Evolutionary conservation across 2,113 vertebrate species (phyloP).

Genomic region (Silurus asotus): DNA sequence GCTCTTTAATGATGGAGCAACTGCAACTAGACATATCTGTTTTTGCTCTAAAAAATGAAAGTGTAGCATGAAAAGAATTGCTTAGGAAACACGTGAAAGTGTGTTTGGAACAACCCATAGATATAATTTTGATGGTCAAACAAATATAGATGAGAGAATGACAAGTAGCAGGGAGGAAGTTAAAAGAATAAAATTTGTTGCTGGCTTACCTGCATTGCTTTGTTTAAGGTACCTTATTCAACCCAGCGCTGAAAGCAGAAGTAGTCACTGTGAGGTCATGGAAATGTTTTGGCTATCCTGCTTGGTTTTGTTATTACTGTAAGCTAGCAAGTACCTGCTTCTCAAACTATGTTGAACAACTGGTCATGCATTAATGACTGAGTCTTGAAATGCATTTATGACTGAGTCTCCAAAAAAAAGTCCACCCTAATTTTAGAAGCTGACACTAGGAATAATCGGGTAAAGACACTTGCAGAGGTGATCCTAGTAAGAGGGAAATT

Average conservation of each 20-base stretch:
- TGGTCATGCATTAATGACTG: not conserved
- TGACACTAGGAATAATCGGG: not conserved
- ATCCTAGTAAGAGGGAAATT: not conserved
- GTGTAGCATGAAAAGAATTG: not conserved
- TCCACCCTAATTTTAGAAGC: not conserved
- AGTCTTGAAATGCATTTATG: not conserved
- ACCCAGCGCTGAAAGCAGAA: not conserved
- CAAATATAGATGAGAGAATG: not conserved
- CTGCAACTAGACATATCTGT: not conserved
- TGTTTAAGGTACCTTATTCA: not conserved
- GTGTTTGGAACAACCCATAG: not conserved
- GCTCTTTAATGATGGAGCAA: not conserved
- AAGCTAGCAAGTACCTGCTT: slow-evolving; percentile 10
- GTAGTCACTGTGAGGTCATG: slow-evolving; percentile 8
- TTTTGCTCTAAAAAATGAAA: not conserved
- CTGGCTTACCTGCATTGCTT: not conserved
- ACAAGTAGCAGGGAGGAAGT: not conserved
- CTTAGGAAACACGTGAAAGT: not conserved
- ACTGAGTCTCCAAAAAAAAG: slow-evolving; percentile 15
- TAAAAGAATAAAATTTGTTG: not conserved
- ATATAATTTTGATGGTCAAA: not conserved
- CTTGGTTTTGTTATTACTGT: slow-evolving; percentile 32
- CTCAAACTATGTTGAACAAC: slow-evolving; percentile 2
- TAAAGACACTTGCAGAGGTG: not conserved
- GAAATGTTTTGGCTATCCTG: slow-evolving; percentile 29